Evolutionary conservation across 2,888 invertebrate species (phyloP).

Genomic region (Orthosia cruda): DNA sequence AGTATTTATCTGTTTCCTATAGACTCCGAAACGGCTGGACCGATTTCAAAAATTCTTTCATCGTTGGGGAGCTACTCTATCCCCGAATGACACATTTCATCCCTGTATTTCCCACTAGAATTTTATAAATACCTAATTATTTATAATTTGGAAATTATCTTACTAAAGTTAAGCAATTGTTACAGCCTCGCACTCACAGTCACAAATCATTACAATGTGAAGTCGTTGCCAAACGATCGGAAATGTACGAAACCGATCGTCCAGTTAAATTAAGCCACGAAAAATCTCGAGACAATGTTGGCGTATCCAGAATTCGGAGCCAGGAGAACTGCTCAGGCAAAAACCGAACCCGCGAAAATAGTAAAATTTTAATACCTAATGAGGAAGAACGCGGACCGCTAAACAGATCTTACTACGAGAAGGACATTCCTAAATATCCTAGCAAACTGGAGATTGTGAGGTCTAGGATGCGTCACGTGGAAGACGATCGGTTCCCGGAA

Average conservation of each 20-base stretch:
- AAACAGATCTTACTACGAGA: conserved; percentile 76
- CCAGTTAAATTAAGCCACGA: conserved; percentile 76
- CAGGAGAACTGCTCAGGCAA: conserved; percentile 77
- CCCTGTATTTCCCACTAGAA: too few species aligned
- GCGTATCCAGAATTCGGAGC: conserved; percentile 77
- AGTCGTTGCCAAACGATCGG: conserved; percentile 71
- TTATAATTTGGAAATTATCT: neutral
- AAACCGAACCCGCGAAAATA: conserved; percentile 71
- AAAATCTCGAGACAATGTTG: conserved; percentile 74
- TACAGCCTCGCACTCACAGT: conserved; percentile 83
- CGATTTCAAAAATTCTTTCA: too few species aligned
- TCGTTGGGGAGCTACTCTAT: too few species aligned
- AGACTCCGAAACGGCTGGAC: too few species aligned
- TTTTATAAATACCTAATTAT: neutral
- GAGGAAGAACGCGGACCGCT: conserved; percentile 66
- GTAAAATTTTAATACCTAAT: conserved; percentile 58
- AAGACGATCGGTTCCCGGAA: conserved; percentile 73
- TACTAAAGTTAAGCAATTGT: conserved; percentile 40
- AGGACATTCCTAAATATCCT: conserved; percentile 72
- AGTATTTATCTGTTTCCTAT: too few species aligned
- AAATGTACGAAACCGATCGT: conserved; percentile 74
- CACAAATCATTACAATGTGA: conserved; percentile 89
- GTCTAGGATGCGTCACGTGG: conserved; percentile 72
- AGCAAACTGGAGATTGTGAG: conserved; percentile 79
- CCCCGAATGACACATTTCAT: too few species aligned